These are phyloP conservation scores for Galemys pyrenaicus DNA, from an alignment of 2,113 vertebrate species.

Conservation along the genomic window DNA sequence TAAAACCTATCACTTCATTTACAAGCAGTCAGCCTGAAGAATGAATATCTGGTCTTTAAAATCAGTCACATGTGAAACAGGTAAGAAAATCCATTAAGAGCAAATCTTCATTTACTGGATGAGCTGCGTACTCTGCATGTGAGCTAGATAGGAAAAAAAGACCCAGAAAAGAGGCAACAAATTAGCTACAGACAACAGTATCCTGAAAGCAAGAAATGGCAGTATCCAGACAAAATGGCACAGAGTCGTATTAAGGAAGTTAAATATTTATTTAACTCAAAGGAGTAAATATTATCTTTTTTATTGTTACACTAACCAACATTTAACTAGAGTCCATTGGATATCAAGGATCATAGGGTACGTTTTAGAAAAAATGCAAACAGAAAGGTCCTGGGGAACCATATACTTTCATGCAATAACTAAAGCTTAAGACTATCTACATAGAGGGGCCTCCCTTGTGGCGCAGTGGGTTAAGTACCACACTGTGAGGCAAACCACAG, in stretches of 20 bases:
- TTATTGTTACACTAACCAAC: conserved; percentile 6
- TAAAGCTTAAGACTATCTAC: not conserved
- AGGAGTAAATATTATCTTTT: conserved; percentile 30
- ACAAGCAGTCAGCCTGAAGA: not conserved
- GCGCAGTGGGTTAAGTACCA: no score
- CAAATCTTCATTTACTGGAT: not conserved
- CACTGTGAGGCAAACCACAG: no score
- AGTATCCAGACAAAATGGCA: not conserved
- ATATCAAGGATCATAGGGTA: not conserved
- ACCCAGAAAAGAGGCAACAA: not conserved
- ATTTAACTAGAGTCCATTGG: not conserved
- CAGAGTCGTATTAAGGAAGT: conserved; percentile 21
- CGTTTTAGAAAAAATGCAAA: not conserved
- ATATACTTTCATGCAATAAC: not conserved
- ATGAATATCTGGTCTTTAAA: not conserved
- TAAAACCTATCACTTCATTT: not conserved
- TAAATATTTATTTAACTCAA: conserved; percentile 62
- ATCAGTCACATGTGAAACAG: not conserved
- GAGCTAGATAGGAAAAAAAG: not conserved
- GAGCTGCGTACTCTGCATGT: no score
- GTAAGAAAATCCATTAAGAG: not conserved
- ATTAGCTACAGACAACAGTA: not conserved
- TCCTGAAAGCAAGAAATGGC: conserved; percentile 42
- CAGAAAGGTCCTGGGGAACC: not conserved
- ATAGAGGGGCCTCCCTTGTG: no score